Percentiles rank a stretch among this genome's conserved stretches.
Conservation (phyloP, 2,888 invertebrate species). For the Baronia brevicornis region DNA sequence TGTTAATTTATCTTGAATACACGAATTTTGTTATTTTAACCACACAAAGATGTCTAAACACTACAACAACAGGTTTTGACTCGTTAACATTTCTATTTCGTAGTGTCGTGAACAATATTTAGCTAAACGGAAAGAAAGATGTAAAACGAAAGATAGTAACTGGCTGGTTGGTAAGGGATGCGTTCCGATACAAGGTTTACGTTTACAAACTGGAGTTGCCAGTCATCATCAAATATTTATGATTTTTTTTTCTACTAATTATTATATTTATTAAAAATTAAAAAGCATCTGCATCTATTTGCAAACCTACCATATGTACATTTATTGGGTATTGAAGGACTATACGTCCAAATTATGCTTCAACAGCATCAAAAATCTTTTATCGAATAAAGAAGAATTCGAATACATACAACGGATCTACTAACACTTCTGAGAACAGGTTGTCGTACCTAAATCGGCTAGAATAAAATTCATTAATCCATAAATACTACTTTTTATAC, state of each 20-base stretch:
- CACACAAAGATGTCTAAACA: constrained; percentile 25
- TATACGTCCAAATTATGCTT: too few relatives aligned
- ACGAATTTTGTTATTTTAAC: constrained; percentile 23
- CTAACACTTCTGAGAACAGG: too few relatives aligned
- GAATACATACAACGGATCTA: too few relatives aligned
- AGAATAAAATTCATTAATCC: too few relatives aligned
- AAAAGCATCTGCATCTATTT: too few relatives aligned
- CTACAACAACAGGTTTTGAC: constrained; percentile 29
- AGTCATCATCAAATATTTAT: neutral
- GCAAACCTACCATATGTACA: too few relatives aligned
- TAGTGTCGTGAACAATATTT: constrained; percentile 22
- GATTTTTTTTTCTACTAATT: neutral
- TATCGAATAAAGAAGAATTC: too few relatives aligned
- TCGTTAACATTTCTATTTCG: constrained; percentile 32
- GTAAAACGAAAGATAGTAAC: constrained; percentile 24
- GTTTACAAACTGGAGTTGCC: constrained; percentile 7
- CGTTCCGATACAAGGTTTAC: constrained; percentile 20
- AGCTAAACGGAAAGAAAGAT: constrained; percentile 27
- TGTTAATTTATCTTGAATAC: constrained; percentile 21
- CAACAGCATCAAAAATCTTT: too few relatives aligned
- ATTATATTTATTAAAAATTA: constrained; percentile 2
- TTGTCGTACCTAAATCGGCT: too few relatives aligned
- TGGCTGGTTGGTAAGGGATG: constrained; percentile 19
- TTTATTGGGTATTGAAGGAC: too few relatives aligned
- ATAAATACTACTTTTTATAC: too few relatives aligned